Percentiles rank a stretch among this genome's conserved stretches.
Evolutionary conservation across 1,140 invertebrate species (phyloP).

Genomic region (Elymnias hypermnestra): DNA sequence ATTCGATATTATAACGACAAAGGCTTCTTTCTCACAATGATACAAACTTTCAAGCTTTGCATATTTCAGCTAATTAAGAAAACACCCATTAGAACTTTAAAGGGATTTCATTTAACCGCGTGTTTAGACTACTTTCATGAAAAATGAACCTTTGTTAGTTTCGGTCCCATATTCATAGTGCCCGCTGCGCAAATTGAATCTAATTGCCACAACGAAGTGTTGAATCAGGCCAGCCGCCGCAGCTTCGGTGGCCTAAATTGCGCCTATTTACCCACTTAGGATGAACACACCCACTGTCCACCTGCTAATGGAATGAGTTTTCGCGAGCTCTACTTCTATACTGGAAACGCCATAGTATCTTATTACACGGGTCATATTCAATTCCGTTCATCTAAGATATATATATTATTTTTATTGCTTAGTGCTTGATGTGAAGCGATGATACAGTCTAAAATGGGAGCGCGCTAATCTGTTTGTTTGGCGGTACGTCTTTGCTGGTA

Average conservation of each 20-base stretch:
- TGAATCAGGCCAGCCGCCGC: constrained; percentile 61
- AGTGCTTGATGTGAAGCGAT: no score
- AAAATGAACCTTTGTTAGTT: constrained; percentile 58
- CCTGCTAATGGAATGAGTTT: constrained; percentile 49
- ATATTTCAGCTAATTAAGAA: constrained; percentile 34
- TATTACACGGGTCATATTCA: no score
- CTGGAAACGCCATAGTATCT: background rate
- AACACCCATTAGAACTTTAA: constrained; percentile 26
- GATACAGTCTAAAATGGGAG: no score
- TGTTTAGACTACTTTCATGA: constrained; percentile 45
- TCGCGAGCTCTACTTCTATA: constrained; percentile 6
- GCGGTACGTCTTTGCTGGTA: no score
- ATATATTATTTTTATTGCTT: no score
- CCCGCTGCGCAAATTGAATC: constrained; percentile 59
- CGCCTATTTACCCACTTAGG: constrained; percentile 65
- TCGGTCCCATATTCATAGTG: constrained; percentile 47
- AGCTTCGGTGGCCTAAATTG: constrained; percentile 62
- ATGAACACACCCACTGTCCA: constrained; percentile 57
- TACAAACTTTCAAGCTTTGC: no score
- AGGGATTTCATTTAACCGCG: constrained; percentile 23
- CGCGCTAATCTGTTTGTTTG: no score
- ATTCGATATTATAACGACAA: no score
- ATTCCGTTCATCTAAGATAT: no score
- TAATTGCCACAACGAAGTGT: constrained; percentile 73
- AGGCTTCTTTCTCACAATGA: no score